phyloP scores from a whole-genome alignment of 1,140 invertebrate genomes.

The Trichoplusia ni region DNA sequence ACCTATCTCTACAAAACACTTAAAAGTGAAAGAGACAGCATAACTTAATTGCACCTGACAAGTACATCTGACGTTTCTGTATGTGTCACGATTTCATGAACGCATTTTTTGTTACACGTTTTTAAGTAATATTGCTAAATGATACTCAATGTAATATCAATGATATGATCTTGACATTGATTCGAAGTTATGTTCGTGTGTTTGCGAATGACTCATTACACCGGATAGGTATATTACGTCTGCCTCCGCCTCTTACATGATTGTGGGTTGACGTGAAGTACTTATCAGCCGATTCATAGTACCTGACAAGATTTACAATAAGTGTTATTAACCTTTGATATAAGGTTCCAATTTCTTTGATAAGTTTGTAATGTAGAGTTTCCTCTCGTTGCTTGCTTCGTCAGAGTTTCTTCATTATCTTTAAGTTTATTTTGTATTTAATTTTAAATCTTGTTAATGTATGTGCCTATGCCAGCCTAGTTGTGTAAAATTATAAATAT shows the following conservation, averaged over 20 bases:
- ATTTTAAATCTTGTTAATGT: too few relatives aligned
- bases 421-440: too few relatives aligned
- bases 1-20: too few relatives aligned
- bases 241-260: constrained; percentile 33
- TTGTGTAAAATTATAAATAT: too few relatives aligned
- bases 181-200: constrained; percentile 34
- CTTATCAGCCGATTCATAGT: not conserved
- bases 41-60: too few relatives aligned
- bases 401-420: too few relatives aligned
- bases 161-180: constrained; percentile 61
- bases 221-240: constrained; percentile 45
- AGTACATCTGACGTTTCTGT: too few relatives aligned
- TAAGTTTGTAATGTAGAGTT: too few relatives aligned
- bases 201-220: constrained; percentile 50
- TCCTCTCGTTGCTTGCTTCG: too few relatives aligned
- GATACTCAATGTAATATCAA: constrained; percentile 31
- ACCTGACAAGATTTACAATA: not conserved
- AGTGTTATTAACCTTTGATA: not conserved
- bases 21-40: too few relatives aligned
- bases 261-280: constrained; percentile 11
- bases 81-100: not conserved
- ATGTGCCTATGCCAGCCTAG: too few relatives aligned
- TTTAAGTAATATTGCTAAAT: not conserved
- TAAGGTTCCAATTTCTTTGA: not conserved
- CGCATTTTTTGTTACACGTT: not conserved